Percentiles rank a stretch among this genome's conserved stretches.
phyloP scores from a whole-genome alignment of 2,797 vertebrate genomes.

The Bryconaethiops microstoma region DNA sequence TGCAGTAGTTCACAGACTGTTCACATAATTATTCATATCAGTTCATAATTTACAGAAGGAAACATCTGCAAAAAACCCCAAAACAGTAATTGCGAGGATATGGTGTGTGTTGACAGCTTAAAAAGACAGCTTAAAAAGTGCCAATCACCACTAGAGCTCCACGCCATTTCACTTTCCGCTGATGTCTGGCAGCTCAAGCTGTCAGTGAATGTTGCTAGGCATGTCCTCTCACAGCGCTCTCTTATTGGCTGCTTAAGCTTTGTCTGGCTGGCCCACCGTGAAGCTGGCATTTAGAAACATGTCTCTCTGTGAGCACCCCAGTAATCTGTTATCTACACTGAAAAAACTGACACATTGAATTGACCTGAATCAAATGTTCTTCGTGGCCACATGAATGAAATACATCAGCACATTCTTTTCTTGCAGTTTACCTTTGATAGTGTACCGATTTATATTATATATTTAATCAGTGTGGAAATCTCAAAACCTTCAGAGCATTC shows the following conservation, averaged over 20 bases:
- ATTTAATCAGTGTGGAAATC: neutral
- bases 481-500: neutral
- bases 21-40: neutral
- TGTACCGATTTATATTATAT: neutral
- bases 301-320: slow-evolving; percentile 38
- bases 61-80: neutral
- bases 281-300: slow-evolving; percentile 50
- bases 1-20: too few species aligned
- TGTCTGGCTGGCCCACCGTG: slow-evolving; percentile 51
- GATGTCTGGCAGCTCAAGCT: slow-evolving; percentile 34
- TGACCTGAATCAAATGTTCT: neutral
- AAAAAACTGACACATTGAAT: neutral
- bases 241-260: slow-evolving; percentile 65
- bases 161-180: slow-evolving; percentile 24
- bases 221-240: slow-evolving; percentile 37
- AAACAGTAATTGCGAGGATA: neutral
- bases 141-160: neutral
- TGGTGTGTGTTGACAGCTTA: neutral
- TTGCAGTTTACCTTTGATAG: neutral
- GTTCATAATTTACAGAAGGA: neutral
- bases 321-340: slow-evolving; percentile 24
- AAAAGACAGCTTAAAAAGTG: neutral
- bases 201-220: slow-evolving; percentile 61
- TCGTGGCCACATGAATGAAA: neutral
- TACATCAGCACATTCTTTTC: neutral